These are phyloP conservation scores for Aptenodytes patagonicus DNA, from an alignment of 2,113 vertebrate genomes.

Conservation along the genomic window DNA sequence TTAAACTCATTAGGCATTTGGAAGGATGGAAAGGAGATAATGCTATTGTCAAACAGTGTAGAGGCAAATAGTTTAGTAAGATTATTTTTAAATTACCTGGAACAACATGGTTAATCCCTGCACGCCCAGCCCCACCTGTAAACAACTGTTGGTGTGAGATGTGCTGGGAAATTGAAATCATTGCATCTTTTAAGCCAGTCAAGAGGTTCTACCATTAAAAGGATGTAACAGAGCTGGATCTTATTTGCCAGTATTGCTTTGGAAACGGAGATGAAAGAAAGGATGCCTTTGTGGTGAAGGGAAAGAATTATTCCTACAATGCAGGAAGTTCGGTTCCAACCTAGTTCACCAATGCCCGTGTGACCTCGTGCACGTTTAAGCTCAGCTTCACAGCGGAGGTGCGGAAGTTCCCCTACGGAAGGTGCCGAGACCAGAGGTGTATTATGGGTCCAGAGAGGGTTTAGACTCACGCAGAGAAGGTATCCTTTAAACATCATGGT, in stretches of 20 bases:
- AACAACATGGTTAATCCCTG: constrained; percentile 4
- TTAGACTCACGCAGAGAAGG: background rate
- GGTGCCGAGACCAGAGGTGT: background rate
- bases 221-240: background rate
- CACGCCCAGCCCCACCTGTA: background rate
- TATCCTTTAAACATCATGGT: constrained; percentile 11
- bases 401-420: background rate
- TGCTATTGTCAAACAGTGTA: background rate
- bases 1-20: background rate
- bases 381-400: background rate
- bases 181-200: background rate
- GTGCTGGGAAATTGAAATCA: background rate
- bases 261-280: constrained; percentile 32
- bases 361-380: constrained; percentile 7
- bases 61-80: background rate
- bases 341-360: background rate
- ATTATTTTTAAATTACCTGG: background rate
- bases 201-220: background rate
- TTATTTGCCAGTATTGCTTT: constrained; percentile 28
- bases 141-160: background rate
- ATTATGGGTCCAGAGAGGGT: background rate
- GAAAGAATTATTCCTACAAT: constrained; percentile 11
- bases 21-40: background rate
- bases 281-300: constrained; percentile 7
- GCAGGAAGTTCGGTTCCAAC: constrained; percentile 10